phyloP scores from a whole-genome alignment of 37 sponge, comb jelly and placozoan genomes.

The Cladorhizidae sp. region DNA sequence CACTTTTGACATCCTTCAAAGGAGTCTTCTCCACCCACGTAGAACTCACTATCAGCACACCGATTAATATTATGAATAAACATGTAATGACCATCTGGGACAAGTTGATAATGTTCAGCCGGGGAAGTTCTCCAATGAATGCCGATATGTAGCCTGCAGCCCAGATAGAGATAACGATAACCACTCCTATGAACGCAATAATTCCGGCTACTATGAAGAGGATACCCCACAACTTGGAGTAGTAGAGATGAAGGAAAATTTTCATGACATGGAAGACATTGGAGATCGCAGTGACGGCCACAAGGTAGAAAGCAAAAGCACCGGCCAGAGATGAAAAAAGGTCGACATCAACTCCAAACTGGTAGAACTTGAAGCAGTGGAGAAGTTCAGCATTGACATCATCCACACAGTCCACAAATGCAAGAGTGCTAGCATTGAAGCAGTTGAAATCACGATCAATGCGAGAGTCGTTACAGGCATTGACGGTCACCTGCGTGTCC shows the following conservation, averaged over 20 bases:
- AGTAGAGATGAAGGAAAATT: conserved; percentile 40
- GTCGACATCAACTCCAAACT: conserved; percentile 49
- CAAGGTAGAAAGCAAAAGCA: conserved; percentile 58
- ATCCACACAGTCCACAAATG: conserved; percentile 36
- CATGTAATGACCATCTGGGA: conserved; percentile 21
- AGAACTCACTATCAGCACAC: conserved; percentile 12
- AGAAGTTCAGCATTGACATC: background rate
- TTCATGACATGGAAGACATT: conserved; percentile 31
- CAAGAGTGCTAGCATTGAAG: conserved; percentile 24
- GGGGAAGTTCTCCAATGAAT: background rate
- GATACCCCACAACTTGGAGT: conserved; percentile 38
- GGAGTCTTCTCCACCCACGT: background rate
- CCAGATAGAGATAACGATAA: background rate
- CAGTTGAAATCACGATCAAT: conserved; percentile 24
- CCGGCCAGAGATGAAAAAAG: conserved; percentile 31
- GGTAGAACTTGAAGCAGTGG: conserved; percentile 60
- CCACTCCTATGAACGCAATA: background rate
- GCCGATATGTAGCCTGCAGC: background rate
- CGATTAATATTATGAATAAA: conserved; percentile 21
- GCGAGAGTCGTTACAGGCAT: background rate
- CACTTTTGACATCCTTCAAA: background rate
- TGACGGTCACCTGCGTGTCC: conserved; percentile 24
- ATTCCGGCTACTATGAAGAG: conserved; percentile 6
- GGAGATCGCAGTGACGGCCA: conserved; percentile 20
- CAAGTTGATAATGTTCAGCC: conserved; percentile 14